A percentile compares a stretch with the other conserved stretches of the same genome.
Conservation (phyloP, 53 echinoderm and acorn worm species). For the Zoroaster sp. region DNA sequence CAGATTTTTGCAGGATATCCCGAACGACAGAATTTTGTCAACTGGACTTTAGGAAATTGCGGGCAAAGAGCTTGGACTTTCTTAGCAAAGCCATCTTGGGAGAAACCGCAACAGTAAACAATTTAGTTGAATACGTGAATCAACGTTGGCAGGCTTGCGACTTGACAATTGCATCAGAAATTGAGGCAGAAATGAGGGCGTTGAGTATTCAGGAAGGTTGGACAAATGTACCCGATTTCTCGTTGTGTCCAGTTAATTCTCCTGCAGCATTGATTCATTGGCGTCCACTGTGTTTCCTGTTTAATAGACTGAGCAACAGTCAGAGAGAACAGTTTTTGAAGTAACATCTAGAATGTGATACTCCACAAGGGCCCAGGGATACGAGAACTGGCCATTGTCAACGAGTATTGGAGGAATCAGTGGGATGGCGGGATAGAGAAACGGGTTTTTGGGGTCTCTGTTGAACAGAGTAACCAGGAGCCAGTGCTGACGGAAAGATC, state of each 20-base stretch:
- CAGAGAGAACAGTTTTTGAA: background rate
- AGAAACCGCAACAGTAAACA: background rate
- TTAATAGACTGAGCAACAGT: background rate
- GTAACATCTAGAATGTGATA: background rate
- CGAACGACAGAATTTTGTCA: background rate
- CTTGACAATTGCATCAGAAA: background rate
- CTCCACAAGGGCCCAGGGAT: too few relatives aligned
- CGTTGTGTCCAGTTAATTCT: constrained; percentile 20
- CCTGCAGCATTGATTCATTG: constrained; percentile 21
- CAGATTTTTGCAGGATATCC: background rate
- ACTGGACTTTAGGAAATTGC: background rate
- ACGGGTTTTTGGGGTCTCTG: too few relatives aligned
- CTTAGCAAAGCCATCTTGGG: background rate
- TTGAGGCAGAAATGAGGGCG: background rate
- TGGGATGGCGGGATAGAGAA: too few relatives aligned
- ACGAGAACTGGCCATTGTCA: too few relatives aligned
- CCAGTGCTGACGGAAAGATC: too few relatives aligned
- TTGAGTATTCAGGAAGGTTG: background rate
- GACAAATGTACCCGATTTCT: background rate
- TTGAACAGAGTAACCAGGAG: too few relatives aligned
- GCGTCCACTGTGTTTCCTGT: constrained; percentile 11
- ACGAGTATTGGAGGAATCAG: too few relatives aligned
- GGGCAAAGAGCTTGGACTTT: background rate
- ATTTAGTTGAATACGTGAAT: constrained; percentile 2
- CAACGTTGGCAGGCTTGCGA: background rate